These are phyloP conservation scores for Halcyon chelicuti DNA, from an alignment of 2,797 vertebrate genomes.

Conservation along the genomic window DNA sequence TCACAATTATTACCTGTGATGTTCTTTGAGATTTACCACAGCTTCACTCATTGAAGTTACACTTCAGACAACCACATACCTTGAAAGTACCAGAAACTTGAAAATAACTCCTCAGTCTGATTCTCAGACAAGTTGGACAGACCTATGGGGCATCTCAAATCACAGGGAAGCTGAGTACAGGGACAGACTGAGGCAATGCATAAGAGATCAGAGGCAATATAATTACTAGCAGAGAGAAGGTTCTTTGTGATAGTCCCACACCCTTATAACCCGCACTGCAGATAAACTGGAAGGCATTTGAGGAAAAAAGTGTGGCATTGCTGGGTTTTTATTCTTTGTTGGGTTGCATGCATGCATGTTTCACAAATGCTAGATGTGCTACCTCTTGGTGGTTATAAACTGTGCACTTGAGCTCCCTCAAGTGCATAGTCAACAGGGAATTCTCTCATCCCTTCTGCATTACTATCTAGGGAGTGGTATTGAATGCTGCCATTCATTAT, in stretches of 20 bases:
- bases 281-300: background rate
- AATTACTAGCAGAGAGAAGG: background rate
- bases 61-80: background rate
- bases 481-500: background rate
- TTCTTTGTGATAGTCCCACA: background rate
- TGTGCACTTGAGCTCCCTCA: background rate
- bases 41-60: background rate
- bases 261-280: background rate
- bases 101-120: background rate
- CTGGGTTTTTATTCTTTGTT: background rate
- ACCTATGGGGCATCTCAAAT: background rate
- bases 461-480: background rate
- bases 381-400: background rate
- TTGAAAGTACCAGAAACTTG: background rate
- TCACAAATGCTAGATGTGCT: conserved; percentile 15
- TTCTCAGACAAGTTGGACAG: background rate
- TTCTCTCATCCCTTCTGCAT: background rate
- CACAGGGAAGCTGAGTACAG: background rate
- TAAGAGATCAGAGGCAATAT: background rate
- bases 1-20: conserved; percentile 9
- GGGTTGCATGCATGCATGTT: background rate
- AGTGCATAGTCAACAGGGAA: background rate
- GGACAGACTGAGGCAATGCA: background rate
- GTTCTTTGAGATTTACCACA: conserved; percentile 29
- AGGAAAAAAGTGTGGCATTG: background rate